These are phyloP conservation scores for Andricus quercusramuli DNA, from an alignment of 2,888 invertebrate species.

Conservation along the genomic window DNA sequence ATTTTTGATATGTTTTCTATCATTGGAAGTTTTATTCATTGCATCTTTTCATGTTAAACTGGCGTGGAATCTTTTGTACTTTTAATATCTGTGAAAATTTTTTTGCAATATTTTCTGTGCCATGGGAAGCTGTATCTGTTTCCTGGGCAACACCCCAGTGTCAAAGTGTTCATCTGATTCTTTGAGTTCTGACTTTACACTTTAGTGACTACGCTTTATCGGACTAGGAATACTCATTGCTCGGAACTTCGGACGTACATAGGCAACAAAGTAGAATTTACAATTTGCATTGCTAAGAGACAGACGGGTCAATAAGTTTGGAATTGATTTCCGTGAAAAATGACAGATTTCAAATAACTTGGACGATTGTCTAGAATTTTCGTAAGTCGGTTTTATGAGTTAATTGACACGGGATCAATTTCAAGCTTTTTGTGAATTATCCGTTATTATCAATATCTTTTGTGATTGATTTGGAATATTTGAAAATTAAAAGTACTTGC, in stretches of 20 bases:
- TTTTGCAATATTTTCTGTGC: constrained; percentile 37
- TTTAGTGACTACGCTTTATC: not conserved
- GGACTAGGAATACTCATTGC: not conserved
- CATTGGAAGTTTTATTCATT: not conserved
- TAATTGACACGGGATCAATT: no score
- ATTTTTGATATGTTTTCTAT: not conserved
- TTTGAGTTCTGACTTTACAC: constrained; percentile 2
- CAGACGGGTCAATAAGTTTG: no score
- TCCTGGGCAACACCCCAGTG: constrained; percentile 68
- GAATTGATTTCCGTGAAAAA: not conserved
- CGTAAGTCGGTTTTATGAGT: no score
- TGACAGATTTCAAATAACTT: no score
- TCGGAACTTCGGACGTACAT: not conserved
- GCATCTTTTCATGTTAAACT: constrained; percentile 9
- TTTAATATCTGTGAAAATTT: not conserved
- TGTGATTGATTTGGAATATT: no score
- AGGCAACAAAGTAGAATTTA: constrained; percentile 3
- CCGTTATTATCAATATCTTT: no score
- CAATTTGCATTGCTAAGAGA: constrained; percentile 18
- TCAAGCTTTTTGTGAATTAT: no score
- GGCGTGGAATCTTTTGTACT: constrained; percentile 8
- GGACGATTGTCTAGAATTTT: no score
- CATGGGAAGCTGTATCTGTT: constrained; percentile 63
- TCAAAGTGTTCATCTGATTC: not conserved
- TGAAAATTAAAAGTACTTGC: no score